A percentile compares a stretch with the other conserved stretches of the same genome.
Conservation (phyloP, 2,888 invertebrate species). For the Drosophila nr. perissopoda region DNA sequence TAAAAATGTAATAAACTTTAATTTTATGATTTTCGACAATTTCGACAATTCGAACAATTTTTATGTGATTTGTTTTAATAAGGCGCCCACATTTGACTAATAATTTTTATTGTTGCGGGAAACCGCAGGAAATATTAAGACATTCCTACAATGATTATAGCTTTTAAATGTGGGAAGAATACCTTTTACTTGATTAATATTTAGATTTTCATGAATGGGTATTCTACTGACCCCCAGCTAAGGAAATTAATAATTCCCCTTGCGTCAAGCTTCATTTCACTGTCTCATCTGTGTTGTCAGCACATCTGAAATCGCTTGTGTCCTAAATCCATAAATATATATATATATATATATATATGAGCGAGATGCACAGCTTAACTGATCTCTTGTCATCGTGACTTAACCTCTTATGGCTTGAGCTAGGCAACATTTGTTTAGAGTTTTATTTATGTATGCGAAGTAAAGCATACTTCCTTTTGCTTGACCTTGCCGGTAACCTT, state of each 20-base stretch:
- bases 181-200: neutral
- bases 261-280: neutral
- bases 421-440: slow-evolving; percentile 23
- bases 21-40: slow-evolving; percentile 49
- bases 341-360: slow-evolving; percentile 3
- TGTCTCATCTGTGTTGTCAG: slow-evolving; percentile 19
- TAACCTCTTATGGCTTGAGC: slow-evolving; percentile 45
- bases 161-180: slow-evolving; percentile 3
- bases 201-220: neutral
- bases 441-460: neutral
- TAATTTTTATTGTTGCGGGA: slow-evolving; percentile 25
- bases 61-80: slow-evolving; percentile 48
- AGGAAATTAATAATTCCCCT: neutral
- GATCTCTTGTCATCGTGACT: slow-evolving; percentile 63
- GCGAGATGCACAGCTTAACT: slow-evolving; percentile 26
- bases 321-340: neutral
- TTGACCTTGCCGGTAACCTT: slow-evolving; percentile 62
- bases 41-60: slow-evolving; percentile 21
- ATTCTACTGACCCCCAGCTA: neutral
- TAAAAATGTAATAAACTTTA: slow-evolving; percentile 54
- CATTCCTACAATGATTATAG: neutral
- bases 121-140: slow-evolving; percentile 6
- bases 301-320: neutral
- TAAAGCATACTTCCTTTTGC: slow-evolving; percentile 5
- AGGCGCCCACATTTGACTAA: slow-evolving; percentile 31